phyloP scores from a whole-genome alignment of 2,113 vertebrate species.

The Ursus arctos region DNA sequence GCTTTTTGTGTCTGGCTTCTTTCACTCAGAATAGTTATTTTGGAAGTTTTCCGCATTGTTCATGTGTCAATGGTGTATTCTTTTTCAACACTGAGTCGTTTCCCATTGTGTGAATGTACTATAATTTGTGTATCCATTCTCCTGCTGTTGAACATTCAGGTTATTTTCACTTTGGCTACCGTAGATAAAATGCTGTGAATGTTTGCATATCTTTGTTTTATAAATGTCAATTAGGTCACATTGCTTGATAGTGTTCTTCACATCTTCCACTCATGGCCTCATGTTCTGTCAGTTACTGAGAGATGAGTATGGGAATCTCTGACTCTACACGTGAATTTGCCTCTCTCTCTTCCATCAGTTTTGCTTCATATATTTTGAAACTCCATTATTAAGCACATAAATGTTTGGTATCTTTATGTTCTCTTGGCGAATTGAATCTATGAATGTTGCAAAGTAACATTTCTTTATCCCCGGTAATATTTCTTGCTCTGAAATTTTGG shows the following conservation, averaged over 20 bases:
- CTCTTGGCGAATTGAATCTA: not conserved
- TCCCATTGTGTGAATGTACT: fast-evolving
- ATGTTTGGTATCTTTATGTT: not conserved
- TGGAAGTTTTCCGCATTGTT: not conserved
- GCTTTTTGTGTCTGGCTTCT: not conserved
- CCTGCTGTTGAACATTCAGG: not conserved
- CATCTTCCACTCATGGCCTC: not conserved
- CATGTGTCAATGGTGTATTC: not conserved
- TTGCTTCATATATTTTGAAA: not conserved
- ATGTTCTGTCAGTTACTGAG: not conserved
- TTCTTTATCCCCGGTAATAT: not conserved
- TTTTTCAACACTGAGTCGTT: fast-evolving
- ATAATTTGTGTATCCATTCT: not conserved
- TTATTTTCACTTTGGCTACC: not conserved
- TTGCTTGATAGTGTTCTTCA: too few species aligned
- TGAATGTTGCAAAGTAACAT: not conserved
- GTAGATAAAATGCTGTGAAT: not conserved
- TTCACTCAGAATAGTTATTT: not conserved
- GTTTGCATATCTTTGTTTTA: not conserved
- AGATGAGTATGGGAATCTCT: not conserved
- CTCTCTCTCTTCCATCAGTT: not conserved
- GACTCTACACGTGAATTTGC: too few species aligned
- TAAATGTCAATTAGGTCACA: not conserved
- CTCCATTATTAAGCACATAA: not conserved
- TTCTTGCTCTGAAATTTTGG: not conserved